phyloP scores from a whole-genome alignment of 2,888 invertebrate species.

The Eupithecia abbreviata region DNA sequence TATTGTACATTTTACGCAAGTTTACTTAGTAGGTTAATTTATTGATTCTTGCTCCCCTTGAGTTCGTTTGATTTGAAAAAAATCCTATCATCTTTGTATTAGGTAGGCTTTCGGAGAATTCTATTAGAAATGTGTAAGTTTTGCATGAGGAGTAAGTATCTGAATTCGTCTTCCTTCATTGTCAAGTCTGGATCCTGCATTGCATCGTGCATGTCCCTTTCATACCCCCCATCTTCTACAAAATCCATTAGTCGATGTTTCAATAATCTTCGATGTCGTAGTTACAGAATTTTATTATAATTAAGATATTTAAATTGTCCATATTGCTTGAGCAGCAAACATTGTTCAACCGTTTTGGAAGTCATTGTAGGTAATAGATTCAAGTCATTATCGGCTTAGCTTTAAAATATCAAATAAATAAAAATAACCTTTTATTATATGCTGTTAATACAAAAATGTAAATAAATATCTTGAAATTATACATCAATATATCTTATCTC shows the following conservation, averaged over 20 bases:
- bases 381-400: slow-evolving; percentile 55
- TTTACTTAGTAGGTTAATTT: slow-evolving; percentile 55
- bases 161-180: slow-evolving; percentile 64
- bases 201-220: slow-evolving; percentile 68
- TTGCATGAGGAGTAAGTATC: slow-evolving; percentile 39
- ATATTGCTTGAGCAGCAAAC: slow-evolving; percentile 54
- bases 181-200: slow-evolving; percentile 65
- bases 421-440: not conserved
- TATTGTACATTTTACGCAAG: slow-evolving; percentile 15
- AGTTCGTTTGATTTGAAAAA: slow-evolving; percentile 53
- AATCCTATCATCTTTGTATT: slow-evolving; percentile 55
- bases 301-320: slow-evolving; percentile 33
- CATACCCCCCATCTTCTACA: slow-evolving; percentile 53
- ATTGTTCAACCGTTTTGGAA: slow-evolving; percentile 46
- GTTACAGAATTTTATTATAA: slow-evolving; percentile 38
- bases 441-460: slow-evolving; percentile 2
- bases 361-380: slow-evolving; percentile 53
- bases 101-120: slow-evolving; percentile 47
- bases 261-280: slow-evolving; percentile 52
- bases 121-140: slow-evolving; percentile 52
- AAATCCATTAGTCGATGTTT: slow-evolving; percentile 60
- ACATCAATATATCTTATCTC: not conserved
- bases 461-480: not conserved
- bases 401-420: slow-evolving; percentile 38
- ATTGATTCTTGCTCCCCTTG: slow-evolving; percentile 60